Base-by-base conservation (phyloP, 2,797 vertebrate species). In the Zenarchopterus dispar region DNA sequence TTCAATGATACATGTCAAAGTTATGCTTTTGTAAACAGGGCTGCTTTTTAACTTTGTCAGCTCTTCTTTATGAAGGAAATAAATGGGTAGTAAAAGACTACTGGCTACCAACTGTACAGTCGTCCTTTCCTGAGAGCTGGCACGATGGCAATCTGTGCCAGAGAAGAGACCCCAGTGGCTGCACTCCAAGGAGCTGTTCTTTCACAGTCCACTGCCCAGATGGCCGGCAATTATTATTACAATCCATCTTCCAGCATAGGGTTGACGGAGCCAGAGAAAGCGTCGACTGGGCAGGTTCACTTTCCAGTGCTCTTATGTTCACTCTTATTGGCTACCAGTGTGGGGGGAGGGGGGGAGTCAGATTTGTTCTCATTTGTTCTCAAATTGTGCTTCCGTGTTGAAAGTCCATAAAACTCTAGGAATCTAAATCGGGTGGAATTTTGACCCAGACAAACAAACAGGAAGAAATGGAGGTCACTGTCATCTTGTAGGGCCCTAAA, bases 121-220 rank as follows among this genome's bases (percentile, higher is more conserved):
- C 63, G 74, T 83, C 77, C 67, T 81, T 78, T 80, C 78, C 66
- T 33, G 28, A 77, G 67, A 84, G 74, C 71, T 62, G 69, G 58
- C 77, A 66, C 53, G 43, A 59, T 67, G 71, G 26, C 16, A 67
- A 73, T 47, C 19, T 65, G 47, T 41, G 77, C 73, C 77, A 54
- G 75, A 72, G 66, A 77, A 86, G 64, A 72, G 73, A 74, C 54
- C 78, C 66, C 33, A 45, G 71, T 82, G 86, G 79, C 85, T 21
- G 26, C 58, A 62, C 82, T 91, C 88, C 87, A 84, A 85, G 85
- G 78, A 83, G 68, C 67, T 82, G 82, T 81, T 82, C 88, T 84
- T 89, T 90, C 86, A 90, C 84, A 88, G 85, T 76, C 77, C 80
- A 77, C 69, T 86, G 81, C 82, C 86, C 88, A 89, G 89, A 89